These are phyloP conservation scores for Ferdinandea cuprea DNA, from an alignment of 2,888 invertebrate genomes.

Conservation along the genomic window DNA sequence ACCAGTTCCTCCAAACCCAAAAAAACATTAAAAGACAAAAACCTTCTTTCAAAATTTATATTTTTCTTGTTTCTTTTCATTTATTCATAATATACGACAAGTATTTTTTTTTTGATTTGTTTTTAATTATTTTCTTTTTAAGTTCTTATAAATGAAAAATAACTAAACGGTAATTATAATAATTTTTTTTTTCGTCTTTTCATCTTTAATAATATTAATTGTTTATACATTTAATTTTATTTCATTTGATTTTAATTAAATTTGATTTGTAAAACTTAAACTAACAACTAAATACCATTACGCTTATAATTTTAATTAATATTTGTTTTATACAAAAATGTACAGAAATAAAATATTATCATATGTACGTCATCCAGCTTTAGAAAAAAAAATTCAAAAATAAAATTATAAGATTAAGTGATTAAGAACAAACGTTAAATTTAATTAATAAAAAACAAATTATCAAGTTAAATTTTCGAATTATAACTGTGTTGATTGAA, in stretches of 20 bases:
- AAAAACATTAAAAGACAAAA: not conserved
- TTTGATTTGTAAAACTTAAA: constrained; percentile 59
- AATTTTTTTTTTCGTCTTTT: constrained; percentile 22
- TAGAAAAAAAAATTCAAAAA: constrained; percentile 40
- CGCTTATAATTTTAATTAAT: constrained; percentile 50
- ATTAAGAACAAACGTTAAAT: not conserved
- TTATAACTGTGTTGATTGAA: no score
- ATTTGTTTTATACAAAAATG: constrained; percentile 72
- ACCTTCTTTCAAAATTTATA: constrained; percentile 69
- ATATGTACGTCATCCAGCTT: constrained; percentile 65
- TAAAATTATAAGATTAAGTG: constrained; percentile 26
- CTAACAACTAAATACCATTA: constrained; percentile 72
- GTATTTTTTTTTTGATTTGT: constrained; percentile 54
- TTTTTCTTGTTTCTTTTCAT: constrained; percentile 70
- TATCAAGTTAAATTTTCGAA: no score
- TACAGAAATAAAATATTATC: constrained; percentile 60
- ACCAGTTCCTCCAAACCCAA: no score
- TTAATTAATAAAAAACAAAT: not conserved
- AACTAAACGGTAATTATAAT: constrained; percentile 63
- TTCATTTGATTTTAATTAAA: constrained; percentile 28
- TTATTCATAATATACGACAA: constrained; percentile 75
- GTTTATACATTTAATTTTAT: constrained; percentile 69
- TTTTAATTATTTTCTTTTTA: constrained; percentile 34
- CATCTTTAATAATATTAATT: constrained; percentile 62
- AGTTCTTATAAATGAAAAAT: constrained; percentile 67